These are phyloP conservation scores for Drosophila histrio DNA, from an alignment of 2,888 invertebrate genomes.

Conservation along the genomic window DNA sequence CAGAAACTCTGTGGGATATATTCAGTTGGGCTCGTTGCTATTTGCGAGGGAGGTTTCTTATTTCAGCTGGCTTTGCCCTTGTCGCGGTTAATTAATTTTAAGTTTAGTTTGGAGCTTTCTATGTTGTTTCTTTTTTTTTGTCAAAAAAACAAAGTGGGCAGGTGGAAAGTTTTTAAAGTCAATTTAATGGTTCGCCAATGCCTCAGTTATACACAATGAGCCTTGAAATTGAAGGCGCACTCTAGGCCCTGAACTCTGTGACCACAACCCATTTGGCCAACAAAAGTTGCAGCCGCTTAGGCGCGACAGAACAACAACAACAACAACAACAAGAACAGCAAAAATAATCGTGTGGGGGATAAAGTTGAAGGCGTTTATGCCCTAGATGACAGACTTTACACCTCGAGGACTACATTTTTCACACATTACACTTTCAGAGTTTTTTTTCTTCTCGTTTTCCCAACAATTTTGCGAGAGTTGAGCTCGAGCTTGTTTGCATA, in stretches of 20 bases:
- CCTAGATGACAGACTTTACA: constrained; percentile 38
- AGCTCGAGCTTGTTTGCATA: constrained; percentile 33
- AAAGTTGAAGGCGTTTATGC: constrained; percentile 47
- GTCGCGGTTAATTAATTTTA: constrained; percentile 74
- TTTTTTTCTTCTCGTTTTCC: background rate
- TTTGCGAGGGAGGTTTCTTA: background rate
- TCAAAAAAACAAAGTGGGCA: constrained; percentile 40
- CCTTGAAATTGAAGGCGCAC: constrained; percentile 65
- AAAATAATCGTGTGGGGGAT: constrained; percentile 11
- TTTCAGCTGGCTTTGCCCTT: constrained; percentile 40
- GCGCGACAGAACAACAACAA: constrained; percentile 37
- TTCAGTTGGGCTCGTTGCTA: background rate
- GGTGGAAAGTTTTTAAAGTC: constrained; percentile 71
- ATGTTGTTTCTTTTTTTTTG: constrained; percentile 9
- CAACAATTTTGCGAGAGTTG: background rate
- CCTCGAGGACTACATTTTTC: constrained; percentile 23
- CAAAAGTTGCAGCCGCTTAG: constrained; percentile 52
- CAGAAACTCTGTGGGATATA: constrained; percentile 6
- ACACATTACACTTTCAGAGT: constrained; percentile 27
- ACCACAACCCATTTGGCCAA: constrained; percentile 44
- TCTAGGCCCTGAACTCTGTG: constrained; percentile 5
- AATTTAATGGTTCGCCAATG: constrained; percentile 71
- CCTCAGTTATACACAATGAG: constrained; percentile 61
- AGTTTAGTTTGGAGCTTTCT: constrained; percentile 63
- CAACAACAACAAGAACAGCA: constrained; percentile 17